phyloP scores from a whole-genome alignment of 2,797 vertebrate genomes.

The Myripristis jacobus region DNA sequence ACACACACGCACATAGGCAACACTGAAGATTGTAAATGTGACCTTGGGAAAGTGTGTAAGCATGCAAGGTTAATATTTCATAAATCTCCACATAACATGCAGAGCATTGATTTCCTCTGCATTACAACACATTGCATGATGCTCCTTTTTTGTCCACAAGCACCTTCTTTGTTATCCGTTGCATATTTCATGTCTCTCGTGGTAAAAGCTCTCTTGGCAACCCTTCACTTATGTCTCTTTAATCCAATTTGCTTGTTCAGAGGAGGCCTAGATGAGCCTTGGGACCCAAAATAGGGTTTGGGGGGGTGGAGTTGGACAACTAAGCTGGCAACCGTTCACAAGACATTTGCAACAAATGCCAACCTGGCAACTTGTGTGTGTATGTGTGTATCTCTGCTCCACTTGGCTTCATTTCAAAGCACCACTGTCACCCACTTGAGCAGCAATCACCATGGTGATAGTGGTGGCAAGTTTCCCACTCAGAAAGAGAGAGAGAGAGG shows the following conservation, averaged over 20 bases:
- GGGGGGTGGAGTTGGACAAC: neutral
- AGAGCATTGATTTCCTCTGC: neutral
- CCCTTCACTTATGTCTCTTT: conserved; percentile 30
- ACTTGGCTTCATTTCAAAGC: conserved; percentile 24
- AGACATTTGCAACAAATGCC: conserved; percentile 30
- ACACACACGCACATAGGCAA: neutral
- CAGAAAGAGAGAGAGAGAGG: neutral
- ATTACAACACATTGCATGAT: neutral
- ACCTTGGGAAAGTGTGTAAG: no score
- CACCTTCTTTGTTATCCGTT: neutral
- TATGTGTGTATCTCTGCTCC: neutral
- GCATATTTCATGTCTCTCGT: conserved; percentile 6
- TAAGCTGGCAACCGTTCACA: conserved; percentile 45
- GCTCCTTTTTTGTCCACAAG: neutral
- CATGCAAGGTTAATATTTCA: no score
- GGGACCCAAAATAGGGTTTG: conserved; percentile 10
- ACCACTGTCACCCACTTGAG: conserved; percentile 26
- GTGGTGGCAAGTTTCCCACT: conserved; percentile 32
- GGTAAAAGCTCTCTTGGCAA: conserved; percentile 30
- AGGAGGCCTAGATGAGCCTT: conserved; percentile 34
- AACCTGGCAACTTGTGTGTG: conserved; percentile 37
- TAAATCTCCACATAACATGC: no score
- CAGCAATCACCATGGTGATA: conserved; percentile 43
- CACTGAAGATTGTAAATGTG: no score
- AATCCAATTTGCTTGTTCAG: conserved; percentile 53